Evolutionary conservation across 2,888 invertebrate genomes (phyloP).

Genomic region (Xestia c-nigrum): DNA sequence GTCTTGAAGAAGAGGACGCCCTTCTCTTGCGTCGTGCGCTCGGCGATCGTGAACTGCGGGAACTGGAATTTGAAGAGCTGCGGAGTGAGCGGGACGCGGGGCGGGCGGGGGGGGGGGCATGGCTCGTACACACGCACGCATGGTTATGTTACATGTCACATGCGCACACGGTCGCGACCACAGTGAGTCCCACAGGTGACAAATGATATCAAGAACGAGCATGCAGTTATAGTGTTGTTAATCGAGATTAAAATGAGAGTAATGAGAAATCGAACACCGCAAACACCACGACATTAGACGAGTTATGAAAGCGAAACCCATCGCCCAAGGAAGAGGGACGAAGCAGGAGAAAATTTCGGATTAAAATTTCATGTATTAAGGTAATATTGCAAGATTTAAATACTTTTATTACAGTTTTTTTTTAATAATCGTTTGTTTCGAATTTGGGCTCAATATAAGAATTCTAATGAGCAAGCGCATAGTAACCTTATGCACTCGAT

Average conservation of each 20-base stretch:
- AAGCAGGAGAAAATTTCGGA: constrained; percentile 75
- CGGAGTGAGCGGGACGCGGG: constrained; percentile 83
- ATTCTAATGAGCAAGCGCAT: neutral
- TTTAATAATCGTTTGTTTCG: neutral
- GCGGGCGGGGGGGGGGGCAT: constrained; percentile 59
- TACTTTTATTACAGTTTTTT: constrained; percentile 5
- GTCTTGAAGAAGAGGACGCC: constrained; percentile 86
- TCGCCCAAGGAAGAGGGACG: constrained; percentile 77
- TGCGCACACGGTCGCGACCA: constrained; percentile 67
- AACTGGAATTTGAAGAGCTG: constrained; percentile 91
- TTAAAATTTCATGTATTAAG: constrained; percentile 63
- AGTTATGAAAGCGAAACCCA: constrained; percentile 87
- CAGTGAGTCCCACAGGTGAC: constrained; percentile 75
- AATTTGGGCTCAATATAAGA: neutral
- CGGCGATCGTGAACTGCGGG: constrained; percentile 87
- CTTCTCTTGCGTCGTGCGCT: constrained; percentile 84
- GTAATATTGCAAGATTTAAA: neutral
- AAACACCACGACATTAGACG: constrained; percentile 82
- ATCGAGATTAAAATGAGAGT: constrained; percentile 75
- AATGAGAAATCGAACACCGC: constrained; percentile 78
- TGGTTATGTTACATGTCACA: constrained; percentile 53
- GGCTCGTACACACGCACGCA: constrained; percentile 55
- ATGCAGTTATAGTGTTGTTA: constrained; percentile 78
- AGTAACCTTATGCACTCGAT: neutral
- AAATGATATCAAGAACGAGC: constrained; percentile 61